A percentile compares a stretch with the other conserved stretches of the same genome.
These are phyloP conservation scores for Erpetoichthys calabaricus DNA, from an alignment of 2,797 vertebrate species.

Conservation along the genomic window DNA sequence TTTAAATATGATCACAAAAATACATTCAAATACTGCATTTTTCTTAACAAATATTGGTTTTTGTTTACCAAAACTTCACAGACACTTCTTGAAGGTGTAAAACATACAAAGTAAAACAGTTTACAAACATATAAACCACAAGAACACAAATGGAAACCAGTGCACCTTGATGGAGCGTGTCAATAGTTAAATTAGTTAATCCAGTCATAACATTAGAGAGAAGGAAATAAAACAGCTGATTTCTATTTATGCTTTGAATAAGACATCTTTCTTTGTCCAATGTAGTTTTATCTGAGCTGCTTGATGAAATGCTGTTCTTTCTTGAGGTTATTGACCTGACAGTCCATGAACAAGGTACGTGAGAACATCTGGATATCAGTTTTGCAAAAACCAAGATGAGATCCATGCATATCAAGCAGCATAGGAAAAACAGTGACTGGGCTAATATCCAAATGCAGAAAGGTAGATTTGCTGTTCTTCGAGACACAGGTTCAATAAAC, in stretches of 20 bases:
- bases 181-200: constrained; percentile 59
- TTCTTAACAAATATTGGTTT: background rate
- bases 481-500: constrained; percentile 62
- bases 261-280: constrained; percentile 46
- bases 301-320: constrained; percentile 19
- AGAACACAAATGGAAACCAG: constrained; percentile 52
- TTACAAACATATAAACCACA: constrained; percentile 71
- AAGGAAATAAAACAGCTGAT: constrained; percentile 81
- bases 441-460: constrained; percentile 77
- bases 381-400: constrained; percentile 60
- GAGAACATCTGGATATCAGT: constrained; percentile 42
- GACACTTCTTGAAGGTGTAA: constrained; percentile 62
- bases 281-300: constrained; percentile 1
- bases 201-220: constrained; percentile 81
- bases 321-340: constrained; percentile 3
- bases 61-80: constrained; percentile 74
- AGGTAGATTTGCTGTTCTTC: constrained; percentile 75
- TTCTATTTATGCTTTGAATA: constrained; percentile 71
- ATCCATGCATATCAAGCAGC: constrained; percentile 49
- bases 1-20: too few relatives aligned
- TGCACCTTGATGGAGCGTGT: constrained; percentile 62
- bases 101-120: constrained; percentile 55
- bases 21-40: too few relatives aligned
- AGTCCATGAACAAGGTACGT: constrained; percentile 63
- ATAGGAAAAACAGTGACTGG: constrained; percentile 61